phyloP scores from a whole-genome alignment of 2,797 vertebrate species.

The Pampus argenteus region DNA sequence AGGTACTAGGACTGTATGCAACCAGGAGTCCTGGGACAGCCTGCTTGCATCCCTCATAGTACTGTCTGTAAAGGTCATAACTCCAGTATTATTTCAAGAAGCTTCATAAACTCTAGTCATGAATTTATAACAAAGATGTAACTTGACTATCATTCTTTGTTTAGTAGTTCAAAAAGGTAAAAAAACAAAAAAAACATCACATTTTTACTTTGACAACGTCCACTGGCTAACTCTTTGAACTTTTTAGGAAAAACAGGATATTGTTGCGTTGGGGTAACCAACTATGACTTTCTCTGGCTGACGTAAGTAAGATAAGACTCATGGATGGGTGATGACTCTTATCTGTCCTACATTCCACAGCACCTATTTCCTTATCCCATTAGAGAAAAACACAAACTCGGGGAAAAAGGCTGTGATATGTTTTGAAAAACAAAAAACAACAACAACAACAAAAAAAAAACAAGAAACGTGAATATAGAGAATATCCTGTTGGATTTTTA shows the following conservation, averaged over 20 bases:
- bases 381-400: constrained; percentile 38
- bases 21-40: background rate
- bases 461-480: background rate
- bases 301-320: constrained; percentile 62
- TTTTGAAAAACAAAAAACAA: too few relatives aligned
- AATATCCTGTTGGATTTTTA: background rate
- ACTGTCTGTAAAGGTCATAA: constrained; percentile 5
- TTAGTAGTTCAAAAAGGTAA: background rate
- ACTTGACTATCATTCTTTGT: background rate
- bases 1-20: background rate
- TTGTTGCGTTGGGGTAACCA: constrained; percentile 29
- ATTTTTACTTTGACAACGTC: background rate
- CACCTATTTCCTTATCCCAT: constrained; percentile 47
- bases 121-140: background rate
- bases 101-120: background rate
- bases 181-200: too few relatives aligned
- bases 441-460: too few relatives aligned
- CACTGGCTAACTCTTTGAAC: constrained; percentile 19
- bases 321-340: constrained; percentile 65
- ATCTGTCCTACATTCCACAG: constrained; percentile 70
- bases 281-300: constrained; percentile 37
- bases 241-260: constrained; percentile 57
- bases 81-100: background rate
- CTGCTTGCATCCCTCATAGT: background rate
- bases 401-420: constrained; percentile 16